Evolutionary conservation across 2,113 vertebrate genomes (phyloP).

Genomic region (Neomonachus schauinslandi): DNA sequence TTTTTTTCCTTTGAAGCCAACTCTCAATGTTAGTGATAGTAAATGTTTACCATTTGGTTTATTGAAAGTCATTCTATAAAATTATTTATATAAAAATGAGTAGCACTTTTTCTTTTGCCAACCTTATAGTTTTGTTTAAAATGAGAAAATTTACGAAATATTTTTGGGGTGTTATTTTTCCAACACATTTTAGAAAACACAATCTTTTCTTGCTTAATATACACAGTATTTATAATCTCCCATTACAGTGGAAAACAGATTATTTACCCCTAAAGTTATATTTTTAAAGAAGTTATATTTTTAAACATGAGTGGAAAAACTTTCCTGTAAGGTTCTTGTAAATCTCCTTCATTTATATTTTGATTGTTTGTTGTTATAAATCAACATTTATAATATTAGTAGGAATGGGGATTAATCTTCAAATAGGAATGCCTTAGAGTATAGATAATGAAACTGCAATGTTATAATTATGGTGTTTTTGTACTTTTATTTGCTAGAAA

Average conservation of each 20-base stretch:
- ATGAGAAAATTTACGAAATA: slow-evolving; percentile 51
- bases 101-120: slow-evolving; percentile 59
- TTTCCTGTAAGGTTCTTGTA: slow-evolving; percentile 13
- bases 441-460: slow-evolving; percentile 56
- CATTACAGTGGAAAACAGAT: not conserved
- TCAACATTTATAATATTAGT: slow-evolving; percentile 62
- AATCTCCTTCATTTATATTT: slow-evolving; percentile 60
- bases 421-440: slow-evolving; percentile 47
- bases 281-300: slow-evolving; percentile 56
- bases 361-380: slow-evolving; percentile 50
- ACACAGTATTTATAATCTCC: not conserved
- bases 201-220: not conserved
- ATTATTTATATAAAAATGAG: slow-evolving; percentile 72
- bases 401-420: slow-evolving; percentile 65
- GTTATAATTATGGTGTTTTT: slow-evolving; percentile 44
- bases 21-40: slow-evolving; percentile 73
- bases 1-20: slow-evolving; percentile 40
- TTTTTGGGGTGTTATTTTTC: slow-evolving; percentile 43
- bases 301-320: slow-evolving; percentile 32
- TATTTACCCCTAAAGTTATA: slow-evolving; percentile 55
- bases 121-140: slow-evolving; percentile 73
- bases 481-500: slow-evolving; percentile 51
- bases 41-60: slow-evolving; percentile 79
- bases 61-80: slow-evolving; percentile 74
- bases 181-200: not conserved